Base-by-base conservation (phyloP, 2,797 vertebrate species). In the Synaphobranchus kaupii region DNA sequence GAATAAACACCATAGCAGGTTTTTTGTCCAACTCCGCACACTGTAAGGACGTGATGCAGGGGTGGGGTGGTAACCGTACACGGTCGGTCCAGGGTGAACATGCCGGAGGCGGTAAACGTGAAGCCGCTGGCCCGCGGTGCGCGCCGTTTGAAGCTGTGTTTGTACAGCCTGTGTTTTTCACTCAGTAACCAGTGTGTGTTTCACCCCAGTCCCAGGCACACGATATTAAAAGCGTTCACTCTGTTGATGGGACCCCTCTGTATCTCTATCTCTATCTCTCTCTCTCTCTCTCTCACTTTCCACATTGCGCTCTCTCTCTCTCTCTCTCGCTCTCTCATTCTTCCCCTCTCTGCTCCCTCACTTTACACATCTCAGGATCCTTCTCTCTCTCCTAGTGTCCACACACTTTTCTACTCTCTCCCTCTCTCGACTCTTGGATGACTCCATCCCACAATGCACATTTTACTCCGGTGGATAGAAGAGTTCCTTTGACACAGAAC, bases 111-210 rank as follows among this genome's bases (percentile, higher is more conserved):
- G 31, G 31, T 44, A 22, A 39, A 60, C 5, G 22, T 68, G 44
- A 68, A 12, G 25, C 63, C 13, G 63, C 84, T 25, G 10, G 20
- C 63, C 84, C 47, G 20, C 22, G 22, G 84, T n/a, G 63, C 10
- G 34, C 22, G 31, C 6, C 13, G 48, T 73, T 71, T 44, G 68
- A 73, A 66, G 0, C 22, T 12, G 0, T 85, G 84, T 60, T 71
- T 85, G 44, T 10, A 80, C 76, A 80, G 76, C 76, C 44, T 80
- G 76, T 80, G 48, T 66, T 48, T 85, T 71, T 50, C 60, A 28
- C 60, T 48, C 39, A 50, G 28, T 71, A n/a, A 71, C 63, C 48
- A 85, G 84, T 17, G 20, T 71, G 31, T 20, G 25, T 73, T 73
- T 85, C 84, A 66, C 48, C 82, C 82, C 81, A 12, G 31, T 84